These are phyloP conservation scores for Medauroidea extradentata DNA, from an alignment of 1,140 invertebrate species.

Conservation along the genomic window DNA sequence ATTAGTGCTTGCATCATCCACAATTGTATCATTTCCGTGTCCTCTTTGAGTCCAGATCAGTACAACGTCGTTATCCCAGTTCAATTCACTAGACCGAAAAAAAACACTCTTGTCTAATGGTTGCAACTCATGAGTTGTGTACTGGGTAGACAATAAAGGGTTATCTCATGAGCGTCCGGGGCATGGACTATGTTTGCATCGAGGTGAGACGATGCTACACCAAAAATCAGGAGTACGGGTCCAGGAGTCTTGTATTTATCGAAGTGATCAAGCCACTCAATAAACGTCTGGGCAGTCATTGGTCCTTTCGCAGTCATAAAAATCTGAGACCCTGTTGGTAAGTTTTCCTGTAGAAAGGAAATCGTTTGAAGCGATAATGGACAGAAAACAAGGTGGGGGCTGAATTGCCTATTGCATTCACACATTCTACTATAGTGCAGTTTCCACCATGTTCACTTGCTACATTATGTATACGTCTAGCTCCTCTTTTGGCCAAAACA, in stretches of 20 bases:
- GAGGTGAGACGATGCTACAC: constrained; percentile 36
- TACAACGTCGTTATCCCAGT: constrained; percentile 37
- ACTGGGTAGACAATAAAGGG: constrained; percentile 36
- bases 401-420: constrained; percentile 34
- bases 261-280: constrained; percentile 36
- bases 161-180: constrained; percentile 33
- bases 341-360: constrained; percentile 33
- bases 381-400: constrained; percentile 40
- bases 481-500: constrained; percentile 38
- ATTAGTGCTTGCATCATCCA: constrained; percentile 15
- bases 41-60: background rate
- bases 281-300: constrained; percentile 38
- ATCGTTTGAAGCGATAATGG: constrained; percentile 41
- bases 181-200: constrained; percentile 25
- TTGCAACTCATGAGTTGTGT: constrained; percentile 42
- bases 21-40: no score
- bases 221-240: constrained; percentile 37
- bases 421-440: constrained; percentile 39
- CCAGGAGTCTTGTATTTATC: constrained; percentile 28
- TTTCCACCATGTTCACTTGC: constrained; percentile 40
- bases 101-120: constrained; percentile 38
- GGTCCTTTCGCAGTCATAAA: constrained; percentile 36
- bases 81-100: constrained; percentile 34
- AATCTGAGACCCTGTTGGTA: constrained; percentile 30
- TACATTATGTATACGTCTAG: constrained; percentile 36